Evolutionary conservation across 2,888 invertebrate species (phyloP), one percentile per base, ranked within the genome.

Genomic region (Andrena trimmerana): DNA sequence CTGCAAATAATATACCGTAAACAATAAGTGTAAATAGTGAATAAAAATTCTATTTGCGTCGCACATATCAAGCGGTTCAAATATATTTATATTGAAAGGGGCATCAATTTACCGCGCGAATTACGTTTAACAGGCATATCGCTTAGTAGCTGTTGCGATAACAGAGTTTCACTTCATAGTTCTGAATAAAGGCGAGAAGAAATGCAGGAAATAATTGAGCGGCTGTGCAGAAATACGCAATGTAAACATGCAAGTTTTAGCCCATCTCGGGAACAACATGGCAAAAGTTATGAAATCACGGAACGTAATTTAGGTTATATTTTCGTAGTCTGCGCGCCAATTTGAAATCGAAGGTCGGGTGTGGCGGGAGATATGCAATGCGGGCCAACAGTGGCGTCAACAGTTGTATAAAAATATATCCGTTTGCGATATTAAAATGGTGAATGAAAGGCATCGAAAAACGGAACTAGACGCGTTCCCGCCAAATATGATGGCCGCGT

Each of bases 341-440:
- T 93, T 93, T 90, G 89, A 93, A 93, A 92, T 92, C 90, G 89
- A 91, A 90, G 89, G 84, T 86, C 89, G 91, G 90, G 88, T 91
- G 89, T 90, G 91, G 91, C 91, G 91, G 92, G 91, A 91, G 91
- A 91, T 85, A 81, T 63, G 78, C 65, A 60, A 82, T 80, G 72
- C 79, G 83, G 60, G 71, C 48, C 16, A 84, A 73, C 77, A 52
- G 67, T 76, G 78, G 66, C 66, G 68, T 81, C 74, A 72, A 82
- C 65, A 65, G 59, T 50, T 33, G 59, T 52, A 72, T 13, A 16
- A 65, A 57, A 66, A 84, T 59, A 36, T n/a, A 31, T 62, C 52
- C 24, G 63, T 59, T 73, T 24, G 8, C 10, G 24, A 24, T 31
- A 27, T n/a, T 52, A 59, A 13, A 67, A 29, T 29, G n/a, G 50